Conservation (phyloP, 2,888 invertebrate genomes). For the Aspidiotus rigidus region DNA sequence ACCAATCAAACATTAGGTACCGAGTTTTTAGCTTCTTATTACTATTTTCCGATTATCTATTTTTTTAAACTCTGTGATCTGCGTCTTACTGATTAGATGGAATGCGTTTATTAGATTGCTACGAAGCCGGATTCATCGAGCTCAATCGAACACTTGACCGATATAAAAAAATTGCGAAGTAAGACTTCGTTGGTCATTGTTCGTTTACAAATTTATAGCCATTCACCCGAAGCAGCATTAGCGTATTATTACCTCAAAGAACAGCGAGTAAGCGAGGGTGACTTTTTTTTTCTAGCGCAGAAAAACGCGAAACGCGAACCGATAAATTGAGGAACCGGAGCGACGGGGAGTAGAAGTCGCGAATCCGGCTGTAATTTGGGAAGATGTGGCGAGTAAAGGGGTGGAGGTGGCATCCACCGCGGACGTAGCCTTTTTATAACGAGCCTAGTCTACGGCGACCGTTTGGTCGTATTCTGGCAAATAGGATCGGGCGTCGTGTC, state of each 20-base stretch:
- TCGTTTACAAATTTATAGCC: constrained; percentile 1
- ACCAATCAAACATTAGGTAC: no score
- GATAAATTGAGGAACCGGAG: constrained; percentile 31
- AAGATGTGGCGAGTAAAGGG: constrained; percentile 21
- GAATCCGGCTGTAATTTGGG: constrained; percentile 38
- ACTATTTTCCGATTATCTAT: no score
- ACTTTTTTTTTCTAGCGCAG: constrained; percentile 25
- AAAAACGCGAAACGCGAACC: constrained; percentile 30
- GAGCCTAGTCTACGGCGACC: constrained; percentile 31
- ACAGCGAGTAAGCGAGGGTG: constrained; percentile 18
- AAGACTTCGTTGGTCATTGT: neutral
- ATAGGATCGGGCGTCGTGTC: constrained; percentile 2
- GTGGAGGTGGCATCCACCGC: constrained; percentile 17
- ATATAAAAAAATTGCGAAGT: no score
- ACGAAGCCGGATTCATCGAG: no score
- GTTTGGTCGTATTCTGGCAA: constrained; percentile 17
- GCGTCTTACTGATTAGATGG: no score
- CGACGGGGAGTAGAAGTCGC: constrained; percentile 33
- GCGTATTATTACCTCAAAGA: neutral
- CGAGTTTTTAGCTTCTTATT: no score
- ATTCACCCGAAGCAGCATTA: constrained; percentile 2
- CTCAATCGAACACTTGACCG: no score
- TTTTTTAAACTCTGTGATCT: no score
- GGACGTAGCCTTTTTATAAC: constrained; percentile 29
- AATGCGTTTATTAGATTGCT: no score